Conservation (phyloP, 2,113 vertebrate species). For the Macrotis lagotis region DNA sequence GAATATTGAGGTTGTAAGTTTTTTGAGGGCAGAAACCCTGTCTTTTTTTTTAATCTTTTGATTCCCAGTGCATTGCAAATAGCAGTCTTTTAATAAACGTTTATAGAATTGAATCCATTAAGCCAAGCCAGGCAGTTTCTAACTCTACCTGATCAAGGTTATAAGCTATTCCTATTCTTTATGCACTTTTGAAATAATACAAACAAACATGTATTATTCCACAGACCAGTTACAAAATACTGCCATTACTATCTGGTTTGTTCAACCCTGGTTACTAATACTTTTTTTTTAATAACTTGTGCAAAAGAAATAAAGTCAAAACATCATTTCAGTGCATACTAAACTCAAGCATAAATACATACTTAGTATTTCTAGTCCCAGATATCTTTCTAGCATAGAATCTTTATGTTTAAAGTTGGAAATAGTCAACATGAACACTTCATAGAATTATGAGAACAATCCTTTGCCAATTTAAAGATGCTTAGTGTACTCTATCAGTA, state of each 20-base stretch:
- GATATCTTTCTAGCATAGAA: background rate
- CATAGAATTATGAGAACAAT: background rate
- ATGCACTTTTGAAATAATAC: background rate
- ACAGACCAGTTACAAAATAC: background rate
- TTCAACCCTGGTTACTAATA: background rate
- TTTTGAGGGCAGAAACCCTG: background rate
- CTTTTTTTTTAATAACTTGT: background rate
- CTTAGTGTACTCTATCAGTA: conserved; percentile 8
- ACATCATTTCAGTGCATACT: background rate
- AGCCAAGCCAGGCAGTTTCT: background rate
- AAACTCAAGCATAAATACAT: background rate
- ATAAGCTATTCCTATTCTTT: background rate
- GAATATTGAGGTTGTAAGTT: conserved; percentile 29
- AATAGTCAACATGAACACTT: conserved; percentile 24
- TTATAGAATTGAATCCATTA: conserved; percentile 19
- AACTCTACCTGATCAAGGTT: background rate
- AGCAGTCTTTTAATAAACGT: background rate
- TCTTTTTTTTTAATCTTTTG: conserved; percentile 8
- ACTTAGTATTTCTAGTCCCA: background rate
- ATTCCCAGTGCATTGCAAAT: background rate
- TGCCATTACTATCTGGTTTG: background rate
- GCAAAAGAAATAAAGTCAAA: background rate
- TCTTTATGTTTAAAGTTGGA: conserved; percentile 7
- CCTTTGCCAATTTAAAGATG: background rate
- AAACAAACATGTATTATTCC: background rate